Conservation (phyloP, 2,888 invertebrate genomes). For the Standfussiana lucernea region DNA sequence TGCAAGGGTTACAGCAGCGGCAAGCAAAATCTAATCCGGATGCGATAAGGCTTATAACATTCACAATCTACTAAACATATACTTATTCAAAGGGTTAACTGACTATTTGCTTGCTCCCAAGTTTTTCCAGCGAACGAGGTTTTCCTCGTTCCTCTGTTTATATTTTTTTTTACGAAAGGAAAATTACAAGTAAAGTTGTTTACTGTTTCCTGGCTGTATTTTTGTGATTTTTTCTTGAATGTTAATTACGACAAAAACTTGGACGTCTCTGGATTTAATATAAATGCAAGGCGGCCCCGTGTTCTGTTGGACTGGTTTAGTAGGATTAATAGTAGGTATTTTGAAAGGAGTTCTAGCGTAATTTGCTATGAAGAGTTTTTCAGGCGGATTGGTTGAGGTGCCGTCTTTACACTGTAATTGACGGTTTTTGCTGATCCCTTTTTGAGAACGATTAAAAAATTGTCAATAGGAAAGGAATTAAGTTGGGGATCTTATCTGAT, state of each 20-base stretch:
- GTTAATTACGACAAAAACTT: conserved; percentile 37
- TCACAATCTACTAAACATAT: conserved; percentile 17
- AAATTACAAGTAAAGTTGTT: conserved; percentile 37
- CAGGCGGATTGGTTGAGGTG: conserved; percentile 7
- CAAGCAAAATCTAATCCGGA: neutral
- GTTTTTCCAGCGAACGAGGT: conserved; percentile 27
- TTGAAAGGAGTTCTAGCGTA: conserved; percentile 16
- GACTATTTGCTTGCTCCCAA: conserved; percentile 13
- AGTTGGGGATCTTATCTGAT: neutral
- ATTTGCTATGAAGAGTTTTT: conserved; percentile 33
- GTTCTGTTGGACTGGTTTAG: conserved; percentile 4
- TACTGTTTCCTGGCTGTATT: neutral
- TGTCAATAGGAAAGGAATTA: neutral
- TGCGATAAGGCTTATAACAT: conserved; percentile 27
- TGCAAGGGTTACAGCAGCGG: neutral
- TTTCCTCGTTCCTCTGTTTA: conserved; percentile 37
- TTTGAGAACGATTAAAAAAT: neutral
- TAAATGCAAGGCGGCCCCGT: conserved; percentile 14
- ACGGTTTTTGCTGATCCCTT: neutral
- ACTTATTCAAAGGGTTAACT: conserved; percentile 30
- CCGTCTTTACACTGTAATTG: conserved; percentile 2
- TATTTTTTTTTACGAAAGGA: conserved; percentile 31
- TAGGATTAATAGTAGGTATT: conserved; percentile 24
- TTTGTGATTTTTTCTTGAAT: conserved; percentile 27
- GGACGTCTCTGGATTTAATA: conserved; percentile 9